These are phyloP conservation scores for Neomicropteryx cornuta DNA, from an alignment of 1,140 invertebrate species.

Conservation along the genomic window DNA sequence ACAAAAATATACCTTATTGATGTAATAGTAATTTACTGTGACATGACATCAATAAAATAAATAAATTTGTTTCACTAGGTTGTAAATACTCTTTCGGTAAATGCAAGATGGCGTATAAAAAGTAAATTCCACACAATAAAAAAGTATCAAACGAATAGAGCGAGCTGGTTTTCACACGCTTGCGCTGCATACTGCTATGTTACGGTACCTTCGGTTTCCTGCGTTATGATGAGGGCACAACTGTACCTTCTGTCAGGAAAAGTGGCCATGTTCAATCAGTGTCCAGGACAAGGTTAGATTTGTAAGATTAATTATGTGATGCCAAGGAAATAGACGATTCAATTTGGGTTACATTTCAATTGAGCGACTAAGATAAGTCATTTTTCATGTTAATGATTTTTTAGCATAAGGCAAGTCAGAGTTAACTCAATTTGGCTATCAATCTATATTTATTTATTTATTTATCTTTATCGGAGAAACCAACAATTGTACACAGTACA, in stretches of 20 bases:
- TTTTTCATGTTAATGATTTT: too few species aligned
- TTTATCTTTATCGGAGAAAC: too few species aligned
- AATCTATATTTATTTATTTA: too few species aligned
- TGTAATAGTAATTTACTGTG: too few species aligned
- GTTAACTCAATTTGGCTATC: too few species aligned
- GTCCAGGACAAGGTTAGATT: slow-evolving; percentile 74
- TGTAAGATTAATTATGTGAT: slow-evolving; percentile 2
- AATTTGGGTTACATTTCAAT: background rate
- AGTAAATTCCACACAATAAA: too few species aligned
- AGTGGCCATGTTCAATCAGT: slow-evolving; percentile 81
- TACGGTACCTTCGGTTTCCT: slow-evolving; percentile 85
- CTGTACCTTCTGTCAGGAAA: slow-evolving; percentile 82
- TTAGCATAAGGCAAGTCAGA: too few species aligned
- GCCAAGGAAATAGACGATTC: background rate
- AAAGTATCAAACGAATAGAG: slow-evolving; percentile 75
- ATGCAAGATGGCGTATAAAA: slow-evolving; percentile 59
- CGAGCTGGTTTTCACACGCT: slow-evolving; percentile 75
- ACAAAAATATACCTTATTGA: too few species aligned
- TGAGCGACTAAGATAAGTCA: too few species aligned
- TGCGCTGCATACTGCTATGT: slow-evolving; percentile 93
- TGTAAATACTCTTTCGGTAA: slow-evolving; percentile 69
- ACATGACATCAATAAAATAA: too few species aligned
- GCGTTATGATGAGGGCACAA: slow-evolving; percentile 61
- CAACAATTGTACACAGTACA: too few species aligned
- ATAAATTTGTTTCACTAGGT: slow-evolving; percentile 44